A percentile compares a stretch with the other conserved stretches of the same genome.
phyloP scores from a whole-genome alignment of 2,797 vertebrate species.

The Acestrorhynchus altus region DNA sequence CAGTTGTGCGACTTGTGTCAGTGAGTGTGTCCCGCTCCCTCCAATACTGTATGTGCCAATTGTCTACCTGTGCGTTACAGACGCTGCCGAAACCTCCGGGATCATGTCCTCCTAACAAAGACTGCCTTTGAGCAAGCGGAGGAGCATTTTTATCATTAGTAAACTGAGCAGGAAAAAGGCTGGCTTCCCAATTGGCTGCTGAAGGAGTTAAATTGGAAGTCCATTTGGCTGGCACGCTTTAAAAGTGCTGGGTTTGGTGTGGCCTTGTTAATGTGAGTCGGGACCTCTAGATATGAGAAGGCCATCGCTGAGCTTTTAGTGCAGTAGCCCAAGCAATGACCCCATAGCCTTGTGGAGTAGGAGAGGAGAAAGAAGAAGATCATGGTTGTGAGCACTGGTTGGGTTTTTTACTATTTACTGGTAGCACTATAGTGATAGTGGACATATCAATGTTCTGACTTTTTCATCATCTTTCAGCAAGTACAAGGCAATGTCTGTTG shows the following conservation, averaged over 20 bases:
- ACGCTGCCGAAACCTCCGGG: conserved; percentile 70
- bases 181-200: conserved; percentile 63
- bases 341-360: conserved; percentile 49
- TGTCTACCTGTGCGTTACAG: conserved; percentile 68
- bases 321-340: conserved; percentile 51
- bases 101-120: conserved; percentile 76
- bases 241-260: conserved; percentile 61
- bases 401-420: not conserved
- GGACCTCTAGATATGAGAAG: conserved; percentile 58
- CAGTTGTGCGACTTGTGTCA: conserved; percentile 56
- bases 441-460: not conserved
- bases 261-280: conserved; percentile 61
- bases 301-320: conserved; percentile 57
- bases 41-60: conserved; percentile 59
- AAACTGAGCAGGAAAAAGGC: conserved; percentile 77
- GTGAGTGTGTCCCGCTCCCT: conserved; percentile 46
- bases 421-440: not conserved
- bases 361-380: conserved; percentile 51
- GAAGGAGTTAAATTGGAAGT: conserved; percentile 71
- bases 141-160: conserved; percentile 79
- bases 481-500: not conserved
- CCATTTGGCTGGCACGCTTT: conserved; percentile 62
- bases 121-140: conserved; percentile 69
- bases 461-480: not conserved
- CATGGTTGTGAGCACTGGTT: not conserved